Percentiles rank a stretch among this genome's conserved stretches.
phyloP scores from a whole-genome alignment of 2,888 invertebrate genomes.

The Dromius quadrimaculatus region DNA sequence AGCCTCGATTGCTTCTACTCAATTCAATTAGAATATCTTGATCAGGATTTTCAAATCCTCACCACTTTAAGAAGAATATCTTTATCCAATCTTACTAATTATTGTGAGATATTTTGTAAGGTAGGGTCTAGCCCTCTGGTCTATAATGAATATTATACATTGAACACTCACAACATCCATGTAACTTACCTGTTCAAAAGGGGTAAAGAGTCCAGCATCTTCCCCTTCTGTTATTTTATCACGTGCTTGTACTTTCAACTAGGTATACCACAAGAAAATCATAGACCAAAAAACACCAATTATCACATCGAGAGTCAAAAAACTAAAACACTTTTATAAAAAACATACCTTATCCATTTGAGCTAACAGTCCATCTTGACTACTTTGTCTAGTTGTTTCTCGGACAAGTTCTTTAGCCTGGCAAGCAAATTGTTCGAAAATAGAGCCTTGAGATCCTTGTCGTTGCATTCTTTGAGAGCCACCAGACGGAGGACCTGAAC shows the following conservation, averaged over 20 bases:
- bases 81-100: no score
- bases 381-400: conserved; percentile 89
- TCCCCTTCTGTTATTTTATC: conserved; percentile 75
- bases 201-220: conserved; percentile 81
- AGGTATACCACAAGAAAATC: conserved; percentile 53
- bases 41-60: not conserved
- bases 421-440: conserved; percentile 88
- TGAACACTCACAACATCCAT: conserved; percentile 13
- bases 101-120: conserved; percentile 29
- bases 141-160: not conserved
- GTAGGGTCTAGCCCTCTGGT: not conserved
- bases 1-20: no score
- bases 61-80: no score
- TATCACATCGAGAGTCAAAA: conserved; percentile 40
- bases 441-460: conserved; percentile 85
- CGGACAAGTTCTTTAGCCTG: conserved; percentile 91
- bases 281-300: conserved; percentile 56
- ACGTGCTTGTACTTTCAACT: conserved; percentile 74
- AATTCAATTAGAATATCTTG: no score
- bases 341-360: conserved; percentile 87
- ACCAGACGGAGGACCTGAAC: conserved; percentile 63
- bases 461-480: conserved; percentile 68
- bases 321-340: conserved; percentile 34
- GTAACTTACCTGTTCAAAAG: conserved; percentile 82
- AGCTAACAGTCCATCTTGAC: conserved; percentile 88